Evolutionary conservation across 2,888 invertebrate species (phyloP).

Genomic region (Marronus borbonicus): DNA sequence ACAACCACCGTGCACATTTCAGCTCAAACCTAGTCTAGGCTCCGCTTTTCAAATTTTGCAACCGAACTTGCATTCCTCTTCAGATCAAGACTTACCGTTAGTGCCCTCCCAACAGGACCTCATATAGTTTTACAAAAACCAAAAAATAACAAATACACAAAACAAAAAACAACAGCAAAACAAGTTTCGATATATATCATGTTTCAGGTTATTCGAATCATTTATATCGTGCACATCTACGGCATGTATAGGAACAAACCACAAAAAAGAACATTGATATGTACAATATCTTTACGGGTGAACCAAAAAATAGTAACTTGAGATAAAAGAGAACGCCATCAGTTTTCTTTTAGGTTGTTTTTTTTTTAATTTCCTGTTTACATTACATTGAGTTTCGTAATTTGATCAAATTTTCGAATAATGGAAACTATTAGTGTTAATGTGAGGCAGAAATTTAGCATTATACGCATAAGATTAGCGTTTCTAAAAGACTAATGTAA

Average conservation of each 20-base stretch:
- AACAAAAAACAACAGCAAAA: slow-evolving; percentile 45
- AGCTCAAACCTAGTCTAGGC: slow-evolving; percentile 84
- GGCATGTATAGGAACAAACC: slow-evolving; percentile 38
- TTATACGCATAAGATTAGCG: background rate
- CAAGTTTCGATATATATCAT: slow-evolving; percentile 47
- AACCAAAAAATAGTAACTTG: slow-evolving; percentile 47
- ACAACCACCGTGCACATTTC: slow-evolving; percentile 80
- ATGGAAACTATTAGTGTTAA: slow-evolving; percentile 9
- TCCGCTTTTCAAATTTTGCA: slow-evolving; percentile 86
- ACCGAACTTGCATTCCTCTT: slow-evolving; percentile 62
- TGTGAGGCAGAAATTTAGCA: slow-evolving; percentile 18
- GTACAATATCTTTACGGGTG: slow-evolving; percentile 47
- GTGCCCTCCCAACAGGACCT: slow-evolving; percentile 64
- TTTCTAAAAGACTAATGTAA: slow-evolving; percentile 1
- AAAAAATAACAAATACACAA: slow-evolving; percentile 40
- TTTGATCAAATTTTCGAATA: background rate
- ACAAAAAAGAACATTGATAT: slow-evolving; percentile 41
- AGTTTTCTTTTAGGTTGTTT: slow-evolving; percentile 4
- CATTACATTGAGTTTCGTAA: background rate
- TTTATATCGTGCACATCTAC: slow-evolving; percentile 42
- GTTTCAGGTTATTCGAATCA: slow-evolving; percentile 47
- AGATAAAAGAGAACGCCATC: slow-evolving; percentile 19
- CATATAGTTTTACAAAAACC: slow-evolving; percentile 54
- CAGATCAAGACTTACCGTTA: slow-evolving; percentile 63
- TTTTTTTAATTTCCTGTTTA: background rate